Percentiles rank a stretch among this genome's conserved stretches.
phyloP scores from a whole-genome alignment of 2,113 vertebrate genomes.

The Protobothrops flavoviridis region DNA sequence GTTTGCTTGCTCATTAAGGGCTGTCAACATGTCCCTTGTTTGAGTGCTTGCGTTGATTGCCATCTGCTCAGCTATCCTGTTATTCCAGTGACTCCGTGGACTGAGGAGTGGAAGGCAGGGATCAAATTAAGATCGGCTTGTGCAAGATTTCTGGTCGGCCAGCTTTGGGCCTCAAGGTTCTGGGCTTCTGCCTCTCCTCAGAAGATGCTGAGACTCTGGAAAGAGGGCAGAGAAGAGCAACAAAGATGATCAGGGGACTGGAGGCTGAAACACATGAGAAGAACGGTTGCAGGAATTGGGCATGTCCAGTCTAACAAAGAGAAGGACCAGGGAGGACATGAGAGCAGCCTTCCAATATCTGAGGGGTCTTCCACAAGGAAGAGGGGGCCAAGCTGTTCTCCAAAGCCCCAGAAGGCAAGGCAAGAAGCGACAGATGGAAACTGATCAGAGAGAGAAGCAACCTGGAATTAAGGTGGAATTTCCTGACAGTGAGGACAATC shows the following conservation, averaged over 20 bases:
- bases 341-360: fast-evolving
- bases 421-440: not conserved
- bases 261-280: not conserved
- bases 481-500: not conserved
- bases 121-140: not conserved
- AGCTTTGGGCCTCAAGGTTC: not conserved
- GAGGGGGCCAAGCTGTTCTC: not conserved
- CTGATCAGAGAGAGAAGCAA: not conserved
- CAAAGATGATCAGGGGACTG: not conserved
- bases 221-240: not conserved
- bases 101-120: not conserved
- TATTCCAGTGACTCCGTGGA: not conserved
- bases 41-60: not conserved
- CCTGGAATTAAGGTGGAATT: not conserved
- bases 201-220: not conserved
- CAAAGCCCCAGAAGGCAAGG: fast-evolving
- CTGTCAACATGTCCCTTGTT: not conserved
- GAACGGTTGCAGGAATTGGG: not conserved
- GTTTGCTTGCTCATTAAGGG: too few species aligned
- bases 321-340: not conserved
- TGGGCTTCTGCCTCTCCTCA: not conserved
- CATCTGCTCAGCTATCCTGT: not conserved
- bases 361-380: too few species aligned
- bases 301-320: fast-evolving
- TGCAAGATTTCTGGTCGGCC: not conserved